phyloP scores from a whole-genome alignment of 2,797 vertebrate species.

The Ambastaia sidthimunki region DNA sequence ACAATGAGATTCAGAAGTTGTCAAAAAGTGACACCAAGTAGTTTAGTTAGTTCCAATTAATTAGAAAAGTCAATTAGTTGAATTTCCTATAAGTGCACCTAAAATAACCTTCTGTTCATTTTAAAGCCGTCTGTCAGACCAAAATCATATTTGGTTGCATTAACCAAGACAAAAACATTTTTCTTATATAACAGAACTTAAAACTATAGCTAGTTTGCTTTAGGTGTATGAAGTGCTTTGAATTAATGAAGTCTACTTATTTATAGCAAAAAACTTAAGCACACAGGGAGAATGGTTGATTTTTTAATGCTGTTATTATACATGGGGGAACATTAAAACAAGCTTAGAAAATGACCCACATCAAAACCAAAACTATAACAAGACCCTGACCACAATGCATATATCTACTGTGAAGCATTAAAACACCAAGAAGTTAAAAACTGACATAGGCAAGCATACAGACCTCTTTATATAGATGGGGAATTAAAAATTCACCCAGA shows the following conservation, averaged over 20 bases:
- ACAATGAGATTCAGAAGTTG: neutral
- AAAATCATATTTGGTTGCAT: neutral
- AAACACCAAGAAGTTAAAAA: constrained; percentile 76
- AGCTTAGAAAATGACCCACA: constrained; percentile 73
- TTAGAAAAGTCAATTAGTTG: neutral
- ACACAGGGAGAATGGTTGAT: constrained; percentile 54
- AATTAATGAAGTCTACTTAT: neutral
- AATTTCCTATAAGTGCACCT: neutral
- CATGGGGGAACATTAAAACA: constrained; percentile 75
- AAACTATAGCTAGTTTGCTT: neutral
- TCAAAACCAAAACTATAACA: constrained; percentile 79
- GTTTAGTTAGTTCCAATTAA: neutral
- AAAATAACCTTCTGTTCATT: neutral
- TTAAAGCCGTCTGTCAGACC: neutral
- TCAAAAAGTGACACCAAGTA: neutral
- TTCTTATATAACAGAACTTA: neutral
- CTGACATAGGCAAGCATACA: constrained; percentile 77
- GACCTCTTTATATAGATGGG: constrained; percentile 70
- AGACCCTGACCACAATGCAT: constrained; percentile 74
- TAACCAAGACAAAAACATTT: neutral
- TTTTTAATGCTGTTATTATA: constrained; percentile 81
- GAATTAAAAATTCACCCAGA: constrained; percentile 66
- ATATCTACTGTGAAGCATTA: constrained; percentile 77
- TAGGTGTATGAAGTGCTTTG: neutral
- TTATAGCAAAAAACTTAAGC: constrained; percentile 1